These are phyloP conservation scores for Sphyrna mokarran DNA, from an alignment of 2,113 vertebrate genomes.

Conservation along the genomic window DNA sequence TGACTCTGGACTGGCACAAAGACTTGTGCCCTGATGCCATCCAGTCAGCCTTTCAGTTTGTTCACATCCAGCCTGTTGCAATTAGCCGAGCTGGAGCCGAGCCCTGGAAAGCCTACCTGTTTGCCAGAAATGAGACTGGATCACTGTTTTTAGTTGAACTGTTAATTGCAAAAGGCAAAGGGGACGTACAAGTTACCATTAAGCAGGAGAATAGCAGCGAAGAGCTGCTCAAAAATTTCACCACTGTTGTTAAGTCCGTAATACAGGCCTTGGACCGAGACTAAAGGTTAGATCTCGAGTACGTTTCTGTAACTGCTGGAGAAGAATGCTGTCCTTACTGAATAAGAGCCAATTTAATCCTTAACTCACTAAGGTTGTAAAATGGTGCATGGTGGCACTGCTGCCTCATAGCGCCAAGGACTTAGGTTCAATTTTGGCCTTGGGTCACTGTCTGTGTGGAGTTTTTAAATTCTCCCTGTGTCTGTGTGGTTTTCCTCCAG, in stretches of 20 bases:
- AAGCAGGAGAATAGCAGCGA: constrained; percentile 64
- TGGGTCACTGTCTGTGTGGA: no score
- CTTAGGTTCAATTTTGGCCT: no score
- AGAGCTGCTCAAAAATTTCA: constrained; percentile 55
- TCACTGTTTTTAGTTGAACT: constrained; percentile 76
- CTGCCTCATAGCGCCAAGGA: no score
- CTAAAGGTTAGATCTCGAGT: neutral
- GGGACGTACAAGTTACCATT: constrained; percentile 59
- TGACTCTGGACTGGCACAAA: constrained; percentile 52
- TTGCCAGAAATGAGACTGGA: constrained; percentile 62
- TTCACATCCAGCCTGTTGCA: constrained; percentile 84
- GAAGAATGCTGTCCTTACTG: neutral
- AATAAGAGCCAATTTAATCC: neutral
- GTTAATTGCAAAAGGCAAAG: constrained; percentile 46
- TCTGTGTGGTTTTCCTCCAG: no score
- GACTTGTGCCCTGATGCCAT: constrained; percentile 59
- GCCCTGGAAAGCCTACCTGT: constrained; percentile 85
- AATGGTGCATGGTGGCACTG: no score
- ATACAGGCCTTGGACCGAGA: constrained; percentile 48
- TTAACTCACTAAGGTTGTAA: neutral
- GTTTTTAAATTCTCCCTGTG: no score
- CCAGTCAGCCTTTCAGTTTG: constrained; percentile 73
- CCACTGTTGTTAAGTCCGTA: constrained; percentile 59
- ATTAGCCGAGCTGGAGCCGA: constrained; percentile 65
- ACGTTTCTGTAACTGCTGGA: neutral